Conservation (phyloP, 2,797 vertebrate species). For the Anomalospiza imberbis region DNA sequence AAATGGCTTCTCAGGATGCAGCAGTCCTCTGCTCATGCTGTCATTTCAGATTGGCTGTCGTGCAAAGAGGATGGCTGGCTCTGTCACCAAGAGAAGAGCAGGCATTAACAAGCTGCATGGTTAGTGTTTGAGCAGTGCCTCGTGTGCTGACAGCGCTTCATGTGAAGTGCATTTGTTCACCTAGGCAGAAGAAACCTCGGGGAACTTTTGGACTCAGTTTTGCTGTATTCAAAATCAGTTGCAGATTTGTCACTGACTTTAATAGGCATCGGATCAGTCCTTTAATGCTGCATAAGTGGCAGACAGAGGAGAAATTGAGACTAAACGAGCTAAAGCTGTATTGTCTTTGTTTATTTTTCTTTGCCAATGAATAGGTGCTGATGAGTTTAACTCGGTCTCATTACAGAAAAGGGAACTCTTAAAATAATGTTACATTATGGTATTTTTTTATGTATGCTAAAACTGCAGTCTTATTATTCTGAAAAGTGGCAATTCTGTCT, state of each 20-base stretch:
- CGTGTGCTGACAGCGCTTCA: background rate
- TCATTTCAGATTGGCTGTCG: constrained; percentile 15
- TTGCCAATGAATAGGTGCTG: background rate
- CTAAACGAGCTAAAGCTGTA: background rate
- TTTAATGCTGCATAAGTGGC: background rate
- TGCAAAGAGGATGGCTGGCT: background rate
- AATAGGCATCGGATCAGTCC: background rate
- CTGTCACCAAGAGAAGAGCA: constrained; percentile 2
- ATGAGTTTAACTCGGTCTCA: background rate
- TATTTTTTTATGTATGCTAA: background rate
- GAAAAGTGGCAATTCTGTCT: background rate
- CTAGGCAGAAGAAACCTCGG: background rate
- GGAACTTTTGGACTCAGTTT: background rate
- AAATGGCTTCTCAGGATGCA: background rate
- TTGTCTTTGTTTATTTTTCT: constrained; percentile 32
- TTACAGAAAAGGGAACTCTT: background rate
- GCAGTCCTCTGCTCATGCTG: background rate
- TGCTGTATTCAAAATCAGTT: background rate
- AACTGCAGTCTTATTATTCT: background rate
- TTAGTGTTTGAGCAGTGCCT: background rate
- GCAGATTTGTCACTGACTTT: constrained; percentile 18
- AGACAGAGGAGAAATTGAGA: background rate
- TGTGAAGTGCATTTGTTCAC: background rate
- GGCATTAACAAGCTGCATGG: background rate
- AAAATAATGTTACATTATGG: background rate